Percentiles rank a stretch among this genome's conserved stretches.
Conservation (phyloP, 2,797 vertebrate species). For the Poliocrania exsul region DNA sequence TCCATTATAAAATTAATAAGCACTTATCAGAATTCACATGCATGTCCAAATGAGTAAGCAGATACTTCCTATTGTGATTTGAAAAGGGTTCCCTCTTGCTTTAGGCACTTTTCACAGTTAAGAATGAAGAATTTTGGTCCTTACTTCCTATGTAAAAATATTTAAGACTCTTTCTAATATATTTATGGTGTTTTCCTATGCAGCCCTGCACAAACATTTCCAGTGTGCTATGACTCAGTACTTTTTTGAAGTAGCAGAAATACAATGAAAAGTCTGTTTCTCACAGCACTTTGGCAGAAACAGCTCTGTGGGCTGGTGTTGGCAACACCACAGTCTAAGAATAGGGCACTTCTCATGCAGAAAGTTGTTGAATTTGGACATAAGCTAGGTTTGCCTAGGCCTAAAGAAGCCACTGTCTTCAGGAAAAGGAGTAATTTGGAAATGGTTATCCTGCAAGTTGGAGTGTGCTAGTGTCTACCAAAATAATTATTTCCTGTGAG, state of each 20-base stretch:
- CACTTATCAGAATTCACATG: not conserved
- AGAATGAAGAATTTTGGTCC: not conserved
- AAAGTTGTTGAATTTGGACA: constrained; percentile 75
- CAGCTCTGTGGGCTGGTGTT: constrained; percentile 46
- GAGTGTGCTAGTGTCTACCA: constrained; percentile 63
- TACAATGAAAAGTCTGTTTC: constrained; percentile 77
- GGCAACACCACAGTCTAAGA: constrained; percentile 70
- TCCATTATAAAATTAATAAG: not conserved
- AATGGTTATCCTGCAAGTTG: constrained; percentile 69
- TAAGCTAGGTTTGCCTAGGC: constrained; percentile 54
- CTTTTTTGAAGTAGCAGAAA: constrained; percentile 61
- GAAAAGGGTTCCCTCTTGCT: not conserved
- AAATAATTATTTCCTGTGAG: constrained; percentile 76
- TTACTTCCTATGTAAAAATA: constrained; percentile 42
- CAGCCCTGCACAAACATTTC: constrained; percentile 68
- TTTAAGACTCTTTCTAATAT: constrained; percentile 66
- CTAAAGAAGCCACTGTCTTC: constrained; percentile 67
- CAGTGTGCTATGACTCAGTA: constrained; percentile 70
- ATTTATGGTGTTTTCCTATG: constrained; percentile 65
- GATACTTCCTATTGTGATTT: not conserved
- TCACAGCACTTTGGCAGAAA: constrained; percentile 69
- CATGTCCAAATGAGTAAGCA: not conserved
- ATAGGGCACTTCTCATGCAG: constrained; percentile 69
- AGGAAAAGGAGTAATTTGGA: constrained; percentile 55
- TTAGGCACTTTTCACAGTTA: not conserved